These are phyloP conservation scores for Myiopsitta monachus DNA, from an alignment of 2,113 vertebrate genomes.

Conservation along the genomic window DNA sequence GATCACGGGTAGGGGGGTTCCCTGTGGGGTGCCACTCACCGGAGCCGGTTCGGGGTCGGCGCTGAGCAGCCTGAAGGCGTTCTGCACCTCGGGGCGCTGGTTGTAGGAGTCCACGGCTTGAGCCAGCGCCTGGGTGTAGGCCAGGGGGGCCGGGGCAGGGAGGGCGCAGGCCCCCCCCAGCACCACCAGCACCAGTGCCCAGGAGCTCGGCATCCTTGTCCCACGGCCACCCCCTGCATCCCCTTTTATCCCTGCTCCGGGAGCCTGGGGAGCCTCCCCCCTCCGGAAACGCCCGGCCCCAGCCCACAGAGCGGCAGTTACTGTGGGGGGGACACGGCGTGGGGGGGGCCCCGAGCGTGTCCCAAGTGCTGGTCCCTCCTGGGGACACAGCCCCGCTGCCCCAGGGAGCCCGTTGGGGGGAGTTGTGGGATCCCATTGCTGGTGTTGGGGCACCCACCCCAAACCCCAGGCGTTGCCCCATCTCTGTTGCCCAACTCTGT, in stretches of 20 bases:
- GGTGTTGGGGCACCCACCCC: not conserved
- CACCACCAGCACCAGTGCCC: not conserved
- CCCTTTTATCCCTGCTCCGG: not conserved
- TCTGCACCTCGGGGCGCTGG: not conserved
- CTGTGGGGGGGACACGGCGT: accelerated
- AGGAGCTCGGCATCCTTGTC: not conserved
- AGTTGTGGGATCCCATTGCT: not conserved
- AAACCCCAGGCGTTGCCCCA: not conserved
- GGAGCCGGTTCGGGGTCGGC: not conserved
- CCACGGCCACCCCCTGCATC: not conserved
- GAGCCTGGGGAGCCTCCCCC: not conserved
- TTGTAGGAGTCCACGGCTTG: not conserved
- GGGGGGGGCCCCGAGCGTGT: not conserved
- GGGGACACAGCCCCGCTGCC: not conserved
- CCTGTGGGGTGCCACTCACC: not conserved
- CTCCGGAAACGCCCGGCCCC: not conserved
- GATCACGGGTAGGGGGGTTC: not conserved
- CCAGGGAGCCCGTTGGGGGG: not conserved
- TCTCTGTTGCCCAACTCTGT: not conserved
- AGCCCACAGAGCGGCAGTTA: not conserved
- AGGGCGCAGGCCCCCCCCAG: not conserved
- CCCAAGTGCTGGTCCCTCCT: not conserved
- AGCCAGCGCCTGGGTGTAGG: not conserved
- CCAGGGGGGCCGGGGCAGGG: not conserved
- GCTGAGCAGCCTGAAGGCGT: not conserved